Conservation (phyloP, 2,797 vertebrate species). For the Aeoliscus strigatus region DNA sequence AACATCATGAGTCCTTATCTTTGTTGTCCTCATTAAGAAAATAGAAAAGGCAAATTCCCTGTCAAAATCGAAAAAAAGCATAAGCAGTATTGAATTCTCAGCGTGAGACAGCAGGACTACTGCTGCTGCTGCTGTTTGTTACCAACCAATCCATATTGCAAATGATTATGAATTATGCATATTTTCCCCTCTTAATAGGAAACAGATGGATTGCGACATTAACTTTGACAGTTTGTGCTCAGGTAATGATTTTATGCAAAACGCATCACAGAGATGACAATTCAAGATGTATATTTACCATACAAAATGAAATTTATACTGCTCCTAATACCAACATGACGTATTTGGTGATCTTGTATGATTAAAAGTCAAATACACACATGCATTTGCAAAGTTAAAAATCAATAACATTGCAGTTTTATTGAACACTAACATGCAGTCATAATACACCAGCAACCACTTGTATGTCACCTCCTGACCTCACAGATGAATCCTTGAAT, state of each 20-base stretch:
- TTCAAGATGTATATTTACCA: conserved; percentile 17
- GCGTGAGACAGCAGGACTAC: neutral
- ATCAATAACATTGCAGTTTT: no score
- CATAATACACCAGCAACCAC: no score
- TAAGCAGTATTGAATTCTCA: conserved; percentile 5
- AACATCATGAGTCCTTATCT: conserved; percentile 40
- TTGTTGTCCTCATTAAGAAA: conserved; percentile 50
- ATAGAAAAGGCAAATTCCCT: conserved; percentile 34
- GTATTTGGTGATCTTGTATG: no score
- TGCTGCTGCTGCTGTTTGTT: conserved; percentile 14
- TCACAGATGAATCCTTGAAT: no score
- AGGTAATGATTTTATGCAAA: conserved; percentile 51
- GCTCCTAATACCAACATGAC: no score
- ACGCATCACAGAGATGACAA: conserved; percentile 5
- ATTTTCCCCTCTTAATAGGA: conserved; percentile 24
- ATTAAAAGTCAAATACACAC: no score
- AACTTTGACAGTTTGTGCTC: conserved; percentile 14
- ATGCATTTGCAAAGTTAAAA: no score
- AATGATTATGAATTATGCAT: conserved; percentile 42
- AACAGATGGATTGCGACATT: conserved; percentile 41
- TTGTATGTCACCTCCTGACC: no score
- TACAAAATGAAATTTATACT: conserved; percentile 4
- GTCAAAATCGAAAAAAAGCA: conserved; percentile 14
- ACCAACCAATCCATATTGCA: conserved; percentile 20
- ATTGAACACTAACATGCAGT: no score